Evolutionary conservation across 2,888 invertebrate genomes (phyloP).

Genomic region (Caenorhabditis sinica): DNA sequence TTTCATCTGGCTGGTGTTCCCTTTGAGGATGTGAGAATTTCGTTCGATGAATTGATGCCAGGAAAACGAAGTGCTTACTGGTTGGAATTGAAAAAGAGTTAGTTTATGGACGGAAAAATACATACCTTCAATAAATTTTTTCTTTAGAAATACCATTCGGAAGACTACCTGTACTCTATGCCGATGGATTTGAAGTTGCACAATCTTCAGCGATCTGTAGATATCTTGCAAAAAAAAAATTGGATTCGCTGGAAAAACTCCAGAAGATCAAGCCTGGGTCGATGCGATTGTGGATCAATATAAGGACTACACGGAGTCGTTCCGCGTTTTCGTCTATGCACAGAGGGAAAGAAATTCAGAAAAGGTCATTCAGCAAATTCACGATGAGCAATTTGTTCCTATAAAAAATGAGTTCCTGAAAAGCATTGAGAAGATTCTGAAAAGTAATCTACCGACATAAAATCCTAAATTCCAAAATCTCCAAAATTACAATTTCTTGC

Average conservation of each 20-base stretch:
- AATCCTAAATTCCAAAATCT: too few relatives aligned
- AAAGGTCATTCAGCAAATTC: conserved; percentile 18
- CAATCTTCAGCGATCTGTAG: conserved; percentile 31
- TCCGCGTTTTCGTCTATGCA: conserved; percentile 20
- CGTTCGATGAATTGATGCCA: conserved; percentile 28
- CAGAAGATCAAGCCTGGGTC: conserved; percentile 34
- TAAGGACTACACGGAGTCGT: conserved; percentile 41
- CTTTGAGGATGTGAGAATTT: conserved; percentile 40
- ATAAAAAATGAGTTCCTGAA: not conserved
- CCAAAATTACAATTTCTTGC: too few relatives aligned
- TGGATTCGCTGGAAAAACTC: conserved; percentile 36
- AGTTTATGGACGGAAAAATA: too few relatives aligned
- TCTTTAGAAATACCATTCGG: conserved; percentile 40
- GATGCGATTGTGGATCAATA: conserved; percentile 48
- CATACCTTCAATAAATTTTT: too few relatives aligned
- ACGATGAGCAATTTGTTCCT: not conserved
- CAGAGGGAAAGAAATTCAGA: conserved; percentile 16
- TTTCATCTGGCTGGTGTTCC: conserved; percentile 43
- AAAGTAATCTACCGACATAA: too few relatives aligned
- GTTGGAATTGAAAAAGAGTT: conserved; percentile 21
- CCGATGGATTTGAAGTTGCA: not conserved
- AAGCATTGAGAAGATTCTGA: not conserved
- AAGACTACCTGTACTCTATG: conserved; percentile 23
- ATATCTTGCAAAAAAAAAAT: conserved; percentile 41
- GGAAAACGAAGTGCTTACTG: conserved; percentile 7